phyloP scores from a whole-genome alignment of 2,797 vertebrate species.

The Heteromormyrus szaboi region DNA sequence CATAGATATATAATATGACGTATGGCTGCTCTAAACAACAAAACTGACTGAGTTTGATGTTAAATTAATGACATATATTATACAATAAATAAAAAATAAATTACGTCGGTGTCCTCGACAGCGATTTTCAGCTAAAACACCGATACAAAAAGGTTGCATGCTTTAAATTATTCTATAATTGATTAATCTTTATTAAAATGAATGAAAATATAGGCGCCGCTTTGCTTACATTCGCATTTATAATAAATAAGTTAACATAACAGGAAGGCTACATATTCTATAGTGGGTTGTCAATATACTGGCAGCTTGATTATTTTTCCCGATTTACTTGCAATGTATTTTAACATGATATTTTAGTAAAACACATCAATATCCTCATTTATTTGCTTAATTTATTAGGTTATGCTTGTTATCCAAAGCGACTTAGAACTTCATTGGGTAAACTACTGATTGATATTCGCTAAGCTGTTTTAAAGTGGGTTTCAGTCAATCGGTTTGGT shows the following conservation, averaged over 20 bases:
- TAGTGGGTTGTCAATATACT: background rate
- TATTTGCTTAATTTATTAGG: background rate
- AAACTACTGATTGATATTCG: background rate
- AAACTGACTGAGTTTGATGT: background rate
- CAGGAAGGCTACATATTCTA: background rate
- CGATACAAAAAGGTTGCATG: background rate
- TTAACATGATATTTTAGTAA: background rate
- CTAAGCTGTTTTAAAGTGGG: background rate
- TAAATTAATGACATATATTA: background rate
- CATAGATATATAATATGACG: background rate
- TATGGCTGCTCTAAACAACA: background rate
- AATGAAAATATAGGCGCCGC: background rate
- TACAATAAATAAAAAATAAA: background rate
- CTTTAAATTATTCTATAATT: background rate
- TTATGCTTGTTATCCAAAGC: background rate
- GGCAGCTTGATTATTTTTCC: background rate
- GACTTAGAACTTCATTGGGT: background rate
- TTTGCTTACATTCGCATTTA: background rate
- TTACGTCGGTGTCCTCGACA: background rate
- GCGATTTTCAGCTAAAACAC: background rate
- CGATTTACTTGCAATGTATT: background rate
- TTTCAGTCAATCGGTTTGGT: background rate
- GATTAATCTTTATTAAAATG: background rate
- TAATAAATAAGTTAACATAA: background rate
- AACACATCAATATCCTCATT: background rate